A percentile compares a stretch with the other conserved stretches of the same genome.
Conservation (phyloP, 2,797 vertebrate genomes). For the Pangasius sanitwongsei region DNA sequence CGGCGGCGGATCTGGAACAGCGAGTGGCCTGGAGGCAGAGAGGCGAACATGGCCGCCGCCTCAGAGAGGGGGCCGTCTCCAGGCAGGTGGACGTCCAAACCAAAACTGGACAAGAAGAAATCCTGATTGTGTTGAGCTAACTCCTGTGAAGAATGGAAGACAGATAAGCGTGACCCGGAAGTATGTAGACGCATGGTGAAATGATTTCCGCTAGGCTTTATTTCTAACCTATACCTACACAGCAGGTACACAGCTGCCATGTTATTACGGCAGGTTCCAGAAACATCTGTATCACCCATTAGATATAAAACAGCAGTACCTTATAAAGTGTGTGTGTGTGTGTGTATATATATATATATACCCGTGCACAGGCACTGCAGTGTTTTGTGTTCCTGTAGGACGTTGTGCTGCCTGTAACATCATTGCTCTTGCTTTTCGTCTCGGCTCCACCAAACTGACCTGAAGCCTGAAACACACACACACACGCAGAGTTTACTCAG, state of each 20-base stretch:
- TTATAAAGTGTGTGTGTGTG: background rate
- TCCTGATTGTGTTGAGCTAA: constrained; percentile 77
- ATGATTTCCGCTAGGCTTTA: background rate
- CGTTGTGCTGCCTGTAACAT: constrained; percentile 65
- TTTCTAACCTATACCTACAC: background rate
- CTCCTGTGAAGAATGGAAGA: constrained; percentile 75
- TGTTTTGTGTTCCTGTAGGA: constrained; percentile 68
- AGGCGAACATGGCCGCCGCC: constrained; percentile 74
- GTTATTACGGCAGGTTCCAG: background rate
- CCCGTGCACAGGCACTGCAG: constrained; percentile 76
- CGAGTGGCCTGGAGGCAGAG: constrained; percentile 73
- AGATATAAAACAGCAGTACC: background rate
- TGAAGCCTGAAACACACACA: constrained; percentile 38
- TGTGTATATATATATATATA: constrained; percentile 41
- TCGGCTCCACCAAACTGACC: constrained; percentile 67
- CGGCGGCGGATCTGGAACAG: constrained; percentile 79
- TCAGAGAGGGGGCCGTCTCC: constrained; percentile 76
- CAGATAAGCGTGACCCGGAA: background rate
- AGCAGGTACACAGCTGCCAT: background rate
- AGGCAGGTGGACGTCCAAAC: constrained; percentile 76
- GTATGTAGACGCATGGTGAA: background rate
- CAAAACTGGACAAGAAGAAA: constrained; percentile 82
- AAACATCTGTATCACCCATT: background rate
- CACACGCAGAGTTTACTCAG: background rate
- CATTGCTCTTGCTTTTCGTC: constrained; percentile 72